Conservation (phyloP, 2,797 vertebrate genomes). For the Gallirallus australis region DNA sequence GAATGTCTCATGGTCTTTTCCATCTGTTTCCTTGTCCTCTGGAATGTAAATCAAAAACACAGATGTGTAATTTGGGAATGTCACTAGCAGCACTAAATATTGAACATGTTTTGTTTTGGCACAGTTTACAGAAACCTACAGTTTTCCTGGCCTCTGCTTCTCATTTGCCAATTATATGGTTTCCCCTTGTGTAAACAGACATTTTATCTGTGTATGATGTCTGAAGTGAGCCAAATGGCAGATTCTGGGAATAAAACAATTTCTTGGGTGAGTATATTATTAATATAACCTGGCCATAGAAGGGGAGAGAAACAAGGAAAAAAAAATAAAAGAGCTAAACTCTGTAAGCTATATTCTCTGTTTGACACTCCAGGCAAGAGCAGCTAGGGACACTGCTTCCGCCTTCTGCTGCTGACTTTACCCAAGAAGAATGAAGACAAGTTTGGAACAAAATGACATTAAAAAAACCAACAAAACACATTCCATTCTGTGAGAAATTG, state of each 20-base stretch:
- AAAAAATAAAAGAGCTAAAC: neutral
- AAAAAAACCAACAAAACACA: neutral
- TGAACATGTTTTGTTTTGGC: neutral
- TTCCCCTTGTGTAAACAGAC: neutral
- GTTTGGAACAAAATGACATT: neutral
- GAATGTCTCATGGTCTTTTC: constrained; percentile 6
- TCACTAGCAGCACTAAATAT: constrained; percentile 48
- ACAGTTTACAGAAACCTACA: constrained; percentile 23
- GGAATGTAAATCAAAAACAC: constrained; percentile 31
- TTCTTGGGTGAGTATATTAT: neutral
- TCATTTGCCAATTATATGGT: constrained; percentile 1
- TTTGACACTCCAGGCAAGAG: neutral
- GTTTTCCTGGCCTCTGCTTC: constrained; percentile 13
- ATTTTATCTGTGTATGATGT: neutral
- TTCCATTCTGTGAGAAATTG: neutral
- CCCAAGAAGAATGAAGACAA: neutral
- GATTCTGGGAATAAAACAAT: neutral
- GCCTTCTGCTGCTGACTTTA: neutral
- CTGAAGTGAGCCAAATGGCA: neutral
- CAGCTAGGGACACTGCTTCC: neutral
- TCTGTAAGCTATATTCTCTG: neutral
- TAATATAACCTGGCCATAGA: neutral
- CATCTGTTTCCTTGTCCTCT: constrained; percentile 34
- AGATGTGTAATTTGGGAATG: constrained; percentile 33
- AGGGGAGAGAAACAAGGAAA: too few relatives aligned